Conservation (phyloP, 2,113 vertebrate species). For the Dolichotis patagonum region DNA sequence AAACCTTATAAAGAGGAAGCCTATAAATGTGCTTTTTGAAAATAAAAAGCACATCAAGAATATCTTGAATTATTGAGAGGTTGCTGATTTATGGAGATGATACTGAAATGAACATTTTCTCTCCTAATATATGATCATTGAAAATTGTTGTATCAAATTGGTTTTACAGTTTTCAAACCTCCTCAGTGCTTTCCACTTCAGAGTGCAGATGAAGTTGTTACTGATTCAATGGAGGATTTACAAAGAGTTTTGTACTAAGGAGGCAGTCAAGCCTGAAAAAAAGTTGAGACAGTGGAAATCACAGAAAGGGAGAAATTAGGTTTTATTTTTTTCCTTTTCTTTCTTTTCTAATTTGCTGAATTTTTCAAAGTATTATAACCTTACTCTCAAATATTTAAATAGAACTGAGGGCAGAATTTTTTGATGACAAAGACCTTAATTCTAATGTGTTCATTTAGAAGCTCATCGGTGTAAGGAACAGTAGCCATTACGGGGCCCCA, state of each 20-base stretch:
- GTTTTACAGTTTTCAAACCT: neutral
- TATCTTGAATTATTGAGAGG: neutral
- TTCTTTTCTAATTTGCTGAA: neutral
- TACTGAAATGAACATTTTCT: neutral
- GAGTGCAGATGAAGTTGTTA: neutral
- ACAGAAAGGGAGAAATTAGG: neutral
- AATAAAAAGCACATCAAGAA: neutral
- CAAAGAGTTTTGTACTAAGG: neutral
- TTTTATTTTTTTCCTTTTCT: neutral
- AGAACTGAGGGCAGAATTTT: neutral
- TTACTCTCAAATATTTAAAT: neutral
- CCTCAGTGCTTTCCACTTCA: neutral
- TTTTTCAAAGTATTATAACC: neutral
- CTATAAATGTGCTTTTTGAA: neutral
- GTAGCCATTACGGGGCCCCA: neutral
- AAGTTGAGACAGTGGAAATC: neutral
- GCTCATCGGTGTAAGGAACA: neutral
- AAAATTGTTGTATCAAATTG: neutral
- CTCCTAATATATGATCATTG: neutral
- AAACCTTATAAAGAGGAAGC: neutral
- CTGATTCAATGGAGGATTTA: neutral
- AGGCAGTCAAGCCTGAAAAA: neutral
- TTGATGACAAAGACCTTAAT: neutral
- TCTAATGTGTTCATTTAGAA: neutral
- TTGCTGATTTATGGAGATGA: neutral